phyloP scores from a whole-genome alignment of 1,140 invertebrate species.

The Nautilus pompilius region DNA sequence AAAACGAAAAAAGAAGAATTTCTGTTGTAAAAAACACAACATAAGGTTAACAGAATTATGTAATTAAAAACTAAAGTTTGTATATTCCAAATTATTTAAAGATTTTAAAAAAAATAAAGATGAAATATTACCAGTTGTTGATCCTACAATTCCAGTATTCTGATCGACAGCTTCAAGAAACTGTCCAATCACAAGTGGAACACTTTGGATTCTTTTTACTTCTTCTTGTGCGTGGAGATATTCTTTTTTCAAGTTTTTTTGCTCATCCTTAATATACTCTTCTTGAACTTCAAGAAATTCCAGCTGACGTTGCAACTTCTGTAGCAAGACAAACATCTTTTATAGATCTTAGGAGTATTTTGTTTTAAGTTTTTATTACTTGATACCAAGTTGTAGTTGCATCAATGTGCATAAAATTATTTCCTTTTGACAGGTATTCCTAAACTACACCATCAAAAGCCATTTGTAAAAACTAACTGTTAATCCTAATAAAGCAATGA shows the following conservation, averaged over 20 bases:
- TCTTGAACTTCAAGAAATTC: conserved; percentile 97
- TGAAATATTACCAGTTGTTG: conserved; percentile 65
- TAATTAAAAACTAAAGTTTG: too few relatives aligned
- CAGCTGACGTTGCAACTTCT: conserved; percentile 93
- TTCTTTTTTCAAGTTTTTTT: conserved; percentile 95
- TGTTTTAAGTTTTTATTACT: not conserved
- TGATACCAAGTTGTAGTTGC: not conserved
- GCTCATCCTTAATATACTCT: conserved; percentile 98
- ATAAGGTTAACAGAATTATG: too few relatives aligned
- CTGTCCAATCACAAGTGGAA: conserved; percentile 95
- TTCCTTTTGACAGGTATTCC: too few relatives aligned
- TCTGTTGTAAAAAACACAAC: too few relatives aligned
- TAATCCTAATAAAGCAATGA: not conserved
- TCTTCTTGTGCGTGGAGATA: conserved; percentile 96
- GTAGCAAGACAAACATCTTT: conserved; percentile 22
- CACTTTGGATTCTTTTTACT: conserved; percentile 96
- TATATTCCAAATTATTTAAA: too few relatives aligned
- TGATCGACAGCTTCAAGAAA: conserved; percentile 98
- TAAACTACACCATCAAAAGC: too few relatives aligned
- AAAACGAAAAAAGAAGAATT: too few relatives aligned
- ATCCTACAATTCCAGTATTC: conserved; percentile 91
- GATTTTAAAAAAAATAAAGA: too few relatives aligned
- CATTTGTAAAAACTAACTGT: too few relatives aligned
- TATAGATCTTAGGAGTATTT: not conserved
- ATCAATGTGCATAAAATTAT: not conserved